Conservation (phyloP, 2,113 vertebrate species). For the Strix aluco region DNA sequence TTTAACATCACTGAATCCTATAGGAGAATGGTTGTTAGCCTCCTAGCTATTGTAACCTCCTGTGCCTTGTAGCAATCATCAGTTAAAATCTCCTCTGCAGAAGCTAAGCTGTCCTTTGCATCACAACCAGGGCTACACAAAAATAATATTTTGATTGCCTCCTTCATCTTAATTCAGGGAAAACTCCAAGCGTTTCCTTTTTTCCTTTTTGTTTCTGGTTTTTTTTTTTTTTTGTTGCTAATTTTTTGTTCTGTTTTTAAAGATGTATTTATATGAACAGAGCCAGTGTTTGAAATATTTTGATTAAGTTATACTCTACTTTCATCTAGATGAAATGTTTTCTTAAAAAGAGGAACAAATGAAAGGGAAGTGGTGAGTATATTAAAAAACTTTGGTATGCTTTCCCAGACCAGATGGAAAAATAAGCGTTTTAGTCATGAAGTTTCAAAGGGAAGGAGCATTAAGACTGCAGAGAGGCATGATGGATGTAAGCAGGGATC, state of each 20-base stretch:
- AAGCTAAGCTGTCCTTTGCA: not conserved
- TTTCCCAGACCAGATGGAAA: slow-evolving; percentile 27
- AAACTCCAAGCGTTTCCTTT: not conserved
- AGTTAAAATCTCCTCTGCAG: not conserved
- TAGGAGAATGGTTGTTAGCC: not conserved
- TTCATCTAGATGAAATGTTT: slow-evolving; percentile 50
- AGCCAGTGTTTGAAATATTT: slow-evolving; percentile 51
- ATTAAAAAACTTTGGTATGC: slow-evolving; percentile 2
- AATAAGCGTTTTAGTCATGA: not conserved
- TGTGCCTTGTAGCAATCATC: not conserved
- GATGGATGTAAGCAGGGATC: not conserved
- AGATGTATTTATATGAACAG: slow-evolving; percentile 38
- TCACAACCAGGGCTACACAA: not conserved
- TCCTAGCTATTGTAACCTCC: not conserved
- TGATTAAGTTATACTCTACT: slow-evolving; percentile 28
- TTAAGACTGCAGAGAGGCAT: not conserved
- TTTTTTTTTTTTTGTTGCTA: not conserved
- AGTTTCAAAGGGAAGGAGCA: not conserved
- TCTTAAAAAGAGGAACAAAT: slow-evolving; percentile 41
- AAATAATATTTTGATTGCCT: not conserved
- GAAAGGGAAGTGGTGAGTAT: slow-evolving; percentile 17
- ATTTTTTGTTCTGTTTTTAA: slow-evolving; percentile 13
- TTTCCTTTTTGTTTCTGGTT: not conserved
- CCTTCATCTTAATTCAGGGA: not conserved
- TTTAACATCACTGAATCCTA: not conserved